Percentiles rank a stretch among this genome's conserved stretches.
Evolutionary conservation across 2,113 vertebrate species (phyloP).

Genomic region (Pristiophorus japonicus): DNA sequence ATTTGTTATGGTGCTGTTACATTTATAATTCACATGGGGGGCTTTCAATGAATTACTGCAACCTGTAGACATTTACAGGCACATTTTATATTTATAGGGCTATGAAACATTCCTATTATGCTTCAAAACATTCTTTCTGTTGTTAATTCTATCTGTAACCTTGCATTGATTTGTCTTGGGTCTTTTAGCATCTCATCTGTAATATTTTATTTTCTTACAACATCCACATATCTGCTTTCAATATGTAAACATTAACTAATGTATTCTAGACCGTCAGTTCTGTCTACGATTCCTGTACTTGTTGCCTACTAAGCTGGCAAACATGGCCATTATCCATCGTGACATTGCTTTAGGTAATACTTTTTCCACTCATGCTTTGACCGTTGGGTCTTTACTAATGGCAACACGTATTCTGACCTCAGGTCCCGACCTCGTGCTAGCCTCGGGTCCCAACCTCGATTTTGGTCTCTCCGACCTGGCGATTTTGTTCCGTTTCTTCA

Average conservation of each 20-base stretch:
- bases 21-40: background rate
- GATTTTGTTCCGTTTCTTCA: no score
- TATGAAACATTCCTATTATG: background rate
- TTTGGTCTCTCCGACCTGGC: no score
- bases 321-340: background rate
- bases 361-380: no score
- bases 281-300: background rate
- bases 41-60: background rate
- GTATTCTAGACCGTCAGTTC: background rate
- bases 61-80: background rate
- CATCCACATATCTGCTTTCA: background rate
- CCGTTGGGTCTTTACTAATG: no score
- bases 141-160: no score
- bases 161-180: background rate
- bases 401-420: no score
- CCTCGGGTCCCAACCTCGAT: no score
- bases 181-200: background rate
- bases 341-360: background rate
- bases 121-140: background rate
- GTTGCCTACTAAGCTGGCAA: background rate
- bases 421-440: no score
- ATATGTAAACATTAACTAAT: background rate
- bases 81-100: constrained; percentile 26
- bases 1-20: background rate
- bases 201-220: background rate